Evolutionary conservation across 2,888 invertebrate species (phyloP).

Genomic region (Arctia plantaginis): DNA sequence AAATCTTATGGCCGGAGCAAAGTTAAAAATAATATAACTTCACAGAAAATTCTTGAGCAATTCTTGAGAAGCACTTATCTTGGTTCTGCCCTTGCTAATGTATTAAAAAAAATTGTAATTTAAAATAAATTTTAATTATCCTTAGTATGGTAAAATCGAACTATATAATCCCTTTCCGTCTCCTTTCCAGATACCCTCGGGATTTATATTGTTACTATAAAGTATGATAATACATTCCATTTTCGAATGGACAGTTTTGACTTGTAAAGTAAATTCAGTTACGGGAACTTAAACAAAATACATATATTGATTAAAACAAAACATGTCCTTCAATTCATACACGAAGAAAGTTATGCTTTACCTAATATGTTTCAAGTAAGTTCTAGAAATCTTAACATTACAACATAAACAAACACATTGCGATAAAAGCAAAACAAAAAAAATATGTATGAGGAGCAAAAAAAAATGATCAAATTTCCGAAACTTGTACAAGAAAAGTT

Average conservation of each 20-base stretch:
- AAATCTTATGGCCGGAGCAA: not conserved
- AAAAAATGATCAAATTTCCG: conserved; percentile 40
- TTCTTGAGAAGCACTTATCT: not conserved
- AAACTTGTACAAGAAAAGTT: conserved; percentile 42
- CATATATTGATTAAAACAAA: not conserved
- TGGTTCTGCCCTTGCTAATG: not conserved
- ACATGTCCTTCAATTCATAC: not conserved
- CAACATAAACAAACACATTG: conserved; percentile 15
- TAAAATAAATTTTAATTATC: not conserved
- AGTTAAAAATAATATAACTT: not conserved
- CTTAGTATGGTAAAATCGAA: not conserved
- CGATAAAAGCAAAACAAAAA: conserved; percentile 27
- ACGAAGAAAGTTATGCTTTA: conserved; percentile 8
- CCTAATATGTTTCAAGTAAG: conserved; percentile 14
- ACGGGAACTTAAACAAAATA: not conserved
- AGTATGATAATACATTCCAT: not conserved
- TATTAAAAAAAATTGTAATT: no score
- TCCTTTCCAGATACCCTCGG: not conserved
- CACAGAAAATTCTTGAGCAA: not conserved
- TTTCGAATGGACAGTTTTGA: not conserved
- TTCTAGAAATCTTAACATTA: conserved; percentile 8
- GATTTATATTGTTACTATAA: not conserved
- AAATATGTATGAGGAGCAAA: conserved; percentile 42
- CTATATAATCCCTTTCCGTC: not conserved
- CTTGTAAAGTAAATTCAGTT: not conserved